Percentiles rank a stretch among this genome's conserved stretches.
Evolutionary conservation across 1,140 invertebrate genomes (phyloP).

Genomic region (Drosophila equinoxialis): DNA sequence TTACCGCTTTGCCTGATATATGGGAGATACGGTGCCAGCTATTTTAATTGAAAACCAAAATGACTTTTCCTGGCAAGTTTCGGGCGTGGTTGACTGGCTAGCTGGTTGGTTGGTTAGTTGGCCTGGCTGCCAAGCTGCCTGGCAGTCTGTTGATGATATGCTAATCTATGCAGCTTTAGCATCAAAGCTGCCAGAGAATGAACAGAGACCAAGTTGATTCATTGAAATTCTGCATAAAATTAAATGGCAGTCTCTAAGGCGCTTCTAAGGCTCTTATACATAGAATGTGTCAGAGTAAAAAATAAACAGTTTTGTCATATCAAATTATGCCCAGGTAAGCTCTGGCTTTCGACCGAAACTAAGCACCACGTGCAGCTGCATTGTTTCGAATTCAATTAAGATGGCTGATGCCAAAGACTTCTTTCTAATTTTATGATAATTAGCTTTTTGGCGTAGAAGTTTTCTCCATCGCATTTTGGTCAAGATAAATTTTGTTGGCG

Average conservation of each 20-base stretch:
- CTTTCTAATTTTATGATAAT: conserved; percentile 79
- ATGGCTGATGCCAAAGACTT: conserved; percentile 15
- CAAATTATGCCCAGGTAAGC: conserved; percentile 63
- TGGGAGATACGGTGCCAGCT: conserved; percentile 32
- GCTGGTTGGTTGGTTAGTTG: not conserved
- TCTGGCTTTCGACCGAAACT: conserved; percentile 4
- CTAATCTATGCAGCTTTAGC: conserved; percentile 70
- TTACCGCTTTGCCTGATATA: conserved; percentile 55
- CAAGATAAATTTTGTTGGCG: not conserved
- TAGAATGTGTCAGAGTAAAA: conserved; percentile 64
- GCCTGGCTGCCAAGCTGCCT: not conserved
- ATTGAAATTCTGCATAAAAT: conserved; percentile 76
- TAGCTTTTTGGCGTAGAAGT: conserved; percentile 30
- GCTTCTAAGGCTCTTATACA: conserved; percentile 18
- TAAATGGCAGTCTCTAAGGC: conserved; percentile 35
- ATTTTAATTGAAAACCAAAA: conserved; percentile 78
- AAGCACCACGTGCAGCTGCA: conserved; percentile 36
- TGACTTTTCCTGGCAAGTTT: conserved; percentile 24
- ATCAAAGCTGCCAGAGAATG: conserved; percentile 50
- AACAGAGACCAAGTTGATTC: conserved; percentile 44
- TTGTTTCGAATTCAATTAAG: conserved; percentile 70
- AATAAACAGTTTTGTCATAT: conserved; percentile 70
- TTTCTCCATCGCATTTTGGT: conserved; percentile 10
- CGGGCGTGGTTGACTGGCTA: conserved; percentile 25
- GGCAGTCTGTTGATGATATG: conserved; percentile 65